A percentile compares a stretch with the other conserved stretches of the same genome.
phyloP scores from a whole-genome alignment of 2,113 vertebrate genomes.

The Ranitomeya imitator region DNA sequence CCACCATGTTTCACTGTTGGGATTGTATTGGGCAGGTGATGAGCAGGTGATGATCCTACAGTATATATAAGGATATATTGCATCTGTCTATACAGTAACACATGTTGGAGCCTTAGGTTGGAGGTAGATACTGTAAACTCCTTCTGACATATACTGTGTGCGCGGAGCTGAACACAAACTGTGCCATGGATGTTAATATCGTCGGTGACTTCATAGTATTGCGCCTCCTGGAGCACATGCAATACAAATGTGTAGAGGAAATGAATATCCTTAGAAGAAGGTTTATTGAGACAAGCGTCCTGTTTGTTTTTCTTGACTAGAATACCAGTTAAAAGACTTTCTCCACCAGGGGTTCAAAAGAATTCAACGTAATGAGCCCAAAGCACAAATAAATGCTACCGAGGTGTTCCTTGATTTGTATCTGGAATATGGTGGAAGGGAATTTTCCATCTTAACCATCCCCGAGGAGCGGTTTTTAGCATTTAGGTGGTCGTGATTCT shows the following conservation, averaged over 20 bases:
- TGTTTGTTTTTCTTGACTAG: constrained; percentile 56
- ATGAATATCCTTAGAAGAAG: constrained; percentile 48
- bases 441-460: constrained; percentile 40
- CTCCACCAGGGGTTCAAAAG: constrained; percentile 7
- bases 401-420: constrained; percentile 49
- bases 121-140: too few species aligned
- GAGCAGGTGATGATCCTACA: too few species aligned
- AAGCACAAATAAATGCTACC: constrained; percentile 38
- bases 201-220: not conserved
- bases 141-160: not conserved
- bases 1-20: too few species aligned
- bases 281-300: constrained; percentile 38
- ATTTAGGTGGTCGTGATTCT: constrained; percentile 30
- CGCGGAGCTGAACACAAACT: not conserved
- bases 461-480: constrained; percentile 11
- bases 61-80: too few species aligned
- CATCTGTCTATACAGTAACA: too few species aligned
- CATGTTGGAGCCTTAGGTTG: too few species aligned
- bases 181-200: not conserved
- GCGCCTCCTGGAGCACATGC: not conserved
- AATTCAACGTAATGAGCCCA: constrained; percentile 24
- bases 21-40: too few species aligned
- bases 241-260: constrained; percentile 20
- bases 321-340: constrained; percentile 49
- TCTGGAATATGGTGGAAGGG: constrained; percentile 20